Conservation (phyloP, 2,113 vertebrate species). For the Mellivora capensis region DNA sequence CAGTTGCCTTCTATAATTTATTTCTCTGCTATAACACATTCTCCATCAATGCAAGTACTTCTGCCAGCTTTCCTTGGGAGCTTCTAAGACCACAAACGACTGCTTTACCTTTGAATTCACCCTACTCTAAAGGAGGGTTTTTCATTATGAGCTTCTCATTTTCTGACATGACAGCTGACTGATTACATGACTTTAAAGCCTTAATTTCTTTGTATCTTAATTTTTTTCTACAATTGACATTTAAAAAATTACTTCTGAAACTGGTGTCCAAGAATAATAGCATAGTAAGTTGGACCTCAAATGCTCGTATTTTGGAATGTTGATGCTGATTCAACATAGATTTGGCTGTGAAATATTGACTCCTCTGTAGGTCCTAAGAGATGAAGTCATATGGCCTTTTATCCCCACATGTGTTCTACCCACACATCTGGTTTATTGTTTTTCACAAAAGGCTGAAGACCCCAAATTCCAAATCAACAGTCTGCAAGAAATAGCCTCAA, state of each 20-base stretch:
- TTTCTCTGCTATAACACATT: not conserved
- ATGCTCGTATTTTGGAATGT: not conserved
- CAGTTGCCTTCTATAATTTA: not conserved
- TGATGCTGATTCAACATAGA: not conserved
- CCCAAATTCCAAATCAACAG: not conserved
- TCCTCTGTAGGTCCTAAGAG: not conserved
- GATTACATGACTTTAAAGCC: not conserved
- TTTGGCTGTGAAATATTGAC: not conserved
- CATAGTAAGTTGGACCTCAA: not conserved
- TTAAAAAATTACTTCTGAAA: not conserved
- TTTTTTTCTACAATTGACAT: not conserved
- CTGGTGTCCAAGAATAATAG: not conserved
- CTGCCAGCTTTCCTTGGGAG: not conserved
- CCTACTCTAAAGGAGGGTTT: not conserved
- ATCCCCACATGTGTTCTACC: not conserved
- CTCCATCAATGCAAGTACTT: not conserved
- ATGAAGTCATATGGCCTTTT: not conserved
- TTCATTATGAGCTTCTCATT: not conserved
- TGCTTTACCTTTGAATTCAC: not conserved
- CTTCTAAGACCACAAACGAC: not conserved
- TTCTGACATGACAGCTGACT: not conserved
- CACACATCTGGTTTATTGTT: not conserved
- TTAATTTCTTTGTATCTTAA: not conserved
- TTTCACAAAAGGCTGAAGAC: not conserved
- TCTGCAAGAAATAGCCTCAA: not conserved